These are phyloP conservation scores for Aleiodes sp. DNA, from an alignment of 1,140 invertebrate genomes.

Conservation along the genomic window DNA sequence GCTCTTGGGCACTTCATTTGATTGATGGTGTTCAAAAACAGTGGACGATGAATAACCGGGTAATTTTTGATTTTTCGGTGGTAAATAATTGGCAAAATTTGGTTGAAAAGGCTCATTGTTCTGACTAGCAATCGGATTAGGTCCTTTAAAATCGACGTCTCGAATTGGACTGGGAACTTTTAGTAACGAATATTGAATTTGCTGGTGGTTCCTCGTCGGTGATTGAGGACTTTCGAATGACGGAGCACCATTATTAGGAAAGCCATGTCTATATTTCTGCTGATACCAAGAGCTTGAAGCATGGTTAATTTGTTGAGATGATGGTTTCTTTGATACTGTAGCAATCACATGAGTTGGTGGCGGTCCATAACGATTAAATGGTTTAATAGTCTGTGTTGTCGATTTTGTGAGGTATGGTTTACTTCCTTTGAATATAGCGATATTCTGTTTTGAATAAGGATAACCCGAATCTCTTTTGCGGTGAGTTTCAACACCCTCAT, in stretches of 20 bases:
- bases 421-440: too few species aligned
- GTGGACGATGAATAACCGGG: slow-evolving; percentile 39
- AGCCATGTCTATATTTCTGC: slow-evolving; percentile 16
- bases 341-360: slow-evolving; percentile 36
- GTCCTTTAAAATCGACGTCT: slow-evolving; percentile 45
- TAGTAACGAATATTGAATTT: slow-evolving; percentile 34
- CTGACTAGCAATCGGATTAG: slow-evolving; percentile 58
- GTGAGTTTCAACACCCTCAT: slow-evolving; percentile 37
- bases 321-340: slow-evolving; percentile 21
- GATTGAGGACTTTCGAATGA: not conserved
- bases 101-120: slow-evolving; percentile 56
- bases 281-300: slow-evolving; percentile 1
- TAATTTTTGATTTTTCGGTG: slow-evolving; percentile 58
- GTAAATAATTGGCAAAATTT: slow-evolving; percentile 59
- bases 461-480: slow-evolving; percentile 56
- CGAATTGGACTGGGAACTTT: slow-evolving; percentile 48
- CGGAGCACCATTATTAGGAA: not conserved
- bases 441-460: slow-evolving; percentile 44
- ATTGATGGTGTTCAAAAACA: slow-evolving; percentile 38
- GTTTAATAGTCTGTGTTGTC: slow-evolving; percentile 45
- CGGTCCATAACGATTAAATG: slow-evolving; percentile 54
- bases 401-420: too few species aligned
- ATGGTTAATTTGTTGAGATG: slow-evolving; percentile 24
- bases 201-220: not conserved
- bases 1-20: slow-evolving; percentile 6